Evolutionary conservation across 2,888 invertebrate species (phyloP).

Genomic region (Masnerella sp.): DNA sequence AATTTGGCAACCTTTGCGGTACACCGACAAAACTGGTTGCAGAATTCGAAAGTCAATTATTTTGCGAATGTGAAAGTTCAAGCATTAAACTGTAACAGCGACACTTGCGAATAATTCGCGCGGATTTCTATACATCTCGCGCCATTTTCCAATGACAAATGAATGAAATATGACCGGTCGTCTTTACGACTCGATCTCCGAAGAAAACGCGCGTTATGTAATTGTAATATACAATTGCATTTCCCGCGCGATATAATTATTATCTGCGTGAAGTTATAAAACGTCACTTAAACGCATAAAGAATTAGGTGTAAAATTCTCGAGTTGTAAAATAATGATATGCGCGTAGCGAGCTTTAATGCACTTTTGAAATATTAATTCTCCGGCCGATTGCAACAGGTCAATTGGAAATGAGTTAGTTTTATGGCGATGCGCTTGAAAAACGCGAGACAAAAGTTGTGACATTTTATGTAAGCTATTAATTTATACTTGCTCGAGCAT

Average conservation of each 20-base stretch:
- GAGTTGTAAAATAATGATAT: conserved; percentile 34
- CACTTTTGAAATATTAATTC: conserved; percentile 29
- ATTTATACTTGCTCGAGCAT: conserved; percentile 18
- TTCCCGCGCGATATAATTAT: conserved; percentile 31
- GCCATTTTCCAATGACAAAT: conserved; percentile 28
- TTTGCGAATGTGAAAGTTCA: conserved; percentile 41
- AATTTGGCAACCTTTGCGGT: neutral
- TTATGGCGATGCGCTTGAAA: conserved; percentile 15
- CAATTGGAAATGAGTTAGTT: conserved; percentile 27
- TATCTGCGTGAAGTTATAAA: conserved; percentile 30
- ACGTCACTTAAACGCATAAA: conserved; percentile 16
- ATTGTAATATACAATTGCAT: conserved; percentile 24
- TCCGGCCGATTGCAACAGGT: conserved; percentile 33
- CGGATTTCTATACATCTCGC: conserved; percentile 28
- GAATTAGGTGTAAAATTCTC: conserved; percentile 36
- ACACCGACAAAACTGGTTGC: conserved; percentile 13
- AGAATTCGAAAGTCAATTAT: conserved; percentile 42
- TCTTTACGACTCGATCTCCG: conserved; percentile 23
- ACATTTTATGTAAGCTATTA: conserved; percentile 31
- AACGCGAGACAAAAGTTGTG: conserved; percentile 23
- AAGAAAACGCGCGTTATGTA: conserved; percentile 22
- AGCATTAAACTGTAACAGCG: conserved; percentile 28
- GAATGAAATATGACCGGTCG: conserved; percentile 36
- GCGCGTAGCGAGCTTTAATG: conserved; percentile 14
- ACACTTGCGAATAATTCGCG: conserved; percentile 21